Evolutionary conservation across 2,113 vertebrate genomes (phyloP).

Genomic region (Microcebus griseorufus): DNA sequence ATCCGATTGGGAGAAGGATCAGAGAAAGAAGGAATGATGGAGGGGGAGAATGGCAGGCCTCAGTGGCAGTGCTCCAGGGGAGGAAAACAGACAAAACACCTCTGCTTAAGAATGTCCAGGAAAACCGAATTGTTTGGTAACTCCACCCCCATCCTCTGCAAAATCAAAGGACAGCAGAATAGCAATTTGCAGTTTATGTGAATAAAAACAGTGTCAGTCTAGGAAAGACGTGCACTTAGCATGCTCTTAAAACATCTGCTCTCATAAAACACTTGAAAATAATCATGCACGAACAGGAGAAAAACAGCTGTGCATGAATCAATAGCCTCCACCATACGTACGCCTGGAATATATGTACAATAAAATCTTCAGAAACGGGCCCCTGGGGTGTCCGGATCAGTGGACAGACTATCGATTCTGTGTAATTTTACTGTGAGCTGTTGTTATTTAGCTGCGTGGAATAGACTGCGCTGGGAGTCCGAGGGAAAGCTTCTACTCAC

Average conservation of each 20-base stretch:
- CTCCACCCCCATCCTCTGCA: too few relatives aligned
- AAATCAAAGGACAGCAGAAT: background rate
- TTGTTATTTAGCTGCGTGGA: slow-evolving; percentile 51
- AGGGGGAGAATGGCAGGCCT: background rate
- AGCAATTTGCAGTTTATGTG: slow-evolving; percentile 32
- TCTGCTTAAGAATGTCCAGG: background rate
- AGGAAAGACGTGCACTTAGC: slow-evolving; percentile 49
- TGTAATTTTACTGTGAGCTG: slow-evolving; percentile 53
- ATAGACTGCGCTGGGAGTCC: background rate
- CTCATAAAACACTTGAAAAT: slow-evolving; percentile 62
- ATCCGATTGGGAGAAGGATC: background rate
- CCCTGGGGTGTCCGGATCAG: background rate
- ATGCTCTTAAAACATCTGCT: slow-evolving; percentile 69
- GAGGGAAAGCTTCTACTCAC: background rate
- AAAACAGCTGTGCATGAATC: slow-evolving; percentile 52
- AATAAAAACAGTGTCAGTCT: slow-evolving; percentile 61
- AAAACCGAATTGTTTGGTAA: background rate
- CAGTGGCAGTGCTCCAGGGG: background rate
- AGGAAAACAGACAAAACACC: background rate
- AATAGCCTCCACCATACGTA: background rate
- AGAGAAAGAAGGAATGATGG: background rate
- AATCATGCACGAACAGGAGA: background rate
- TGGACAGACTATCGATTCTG: slow-evolving; percentile 43
- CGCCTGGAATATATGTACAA: background rate
- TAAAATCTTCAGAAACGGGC: slow-evolving; percentile 51